Conservation (phyloP, 1,140 invertebrate genomes). For the Anadara kagoshimensis region DNA sequence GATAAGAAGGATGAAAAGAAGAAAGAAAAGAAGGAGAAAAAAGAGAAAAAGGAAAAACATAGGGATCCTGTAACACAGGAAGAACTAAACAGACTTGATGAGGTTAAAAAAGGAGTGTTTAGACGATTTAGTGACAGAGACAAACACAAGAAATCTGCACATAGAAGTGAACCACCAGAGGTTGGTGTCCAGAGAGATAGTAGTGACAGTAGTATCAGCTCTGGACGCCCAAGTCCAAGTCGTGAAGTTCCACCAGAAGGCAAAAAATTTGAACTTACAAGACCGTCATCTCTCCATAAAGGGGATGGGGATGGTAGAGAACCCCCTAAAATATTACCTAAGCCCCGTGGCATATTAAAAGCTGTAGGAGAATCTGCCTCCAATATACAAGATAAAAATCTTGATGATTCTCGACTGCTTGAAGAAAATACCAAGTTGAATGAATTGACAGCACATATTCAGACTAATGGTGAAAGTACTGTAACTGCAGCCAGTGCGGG, state of each 20-base stretch:
- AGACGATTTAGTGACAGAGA: conserved; percentile 60
- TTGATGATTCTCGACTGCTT: conserved; percentile 63
- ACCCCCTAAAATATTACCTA: conserved; percentile 43
- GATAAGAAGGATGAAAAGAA: conserved; percentile 87
- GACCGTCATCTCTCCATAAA: conserved; percentile 28
- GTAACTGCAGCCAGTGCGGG: conserved; percentile 31
- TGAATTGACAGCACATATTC: conserved; percentile 42
- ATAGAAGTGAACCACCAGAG: conserved; percentile 17
- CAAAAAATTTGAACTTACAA: conserved; percentile 17
- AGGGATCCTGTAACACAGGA: conserved; percentile 82
- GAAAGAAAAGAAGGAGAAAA: conserved; percentile 84
- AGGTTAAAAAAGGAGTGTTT: conserved; percentile 72
- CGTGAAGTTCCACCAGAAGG: conserved; percentile 40
- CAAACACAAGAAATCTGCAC: conserved; percentile 36
- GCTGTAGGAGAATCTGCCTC: background rate
- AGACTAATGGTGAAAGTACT: background rate
- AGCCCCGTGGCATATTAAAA: conserved; percentile 39
- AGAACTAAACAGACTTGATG: conserved; percentile 71
- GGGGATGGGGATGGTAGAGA: conserved; percentile 24
- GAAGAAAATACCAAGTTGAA: conserved; percentile 67
- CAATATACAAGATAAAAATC: conserved; percentile 24
- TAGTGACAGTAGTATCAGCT: conserved; percentile 58
- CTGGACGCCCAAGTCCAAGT: conserved; percentile 52
- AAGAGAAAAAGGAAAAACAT: conserved; percentile 74
- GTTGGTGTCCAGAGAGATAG: conserved; percentile 53